Conservation (phyloP, 2,888 invertebrate genomes). For the Empis livida region DNA sequence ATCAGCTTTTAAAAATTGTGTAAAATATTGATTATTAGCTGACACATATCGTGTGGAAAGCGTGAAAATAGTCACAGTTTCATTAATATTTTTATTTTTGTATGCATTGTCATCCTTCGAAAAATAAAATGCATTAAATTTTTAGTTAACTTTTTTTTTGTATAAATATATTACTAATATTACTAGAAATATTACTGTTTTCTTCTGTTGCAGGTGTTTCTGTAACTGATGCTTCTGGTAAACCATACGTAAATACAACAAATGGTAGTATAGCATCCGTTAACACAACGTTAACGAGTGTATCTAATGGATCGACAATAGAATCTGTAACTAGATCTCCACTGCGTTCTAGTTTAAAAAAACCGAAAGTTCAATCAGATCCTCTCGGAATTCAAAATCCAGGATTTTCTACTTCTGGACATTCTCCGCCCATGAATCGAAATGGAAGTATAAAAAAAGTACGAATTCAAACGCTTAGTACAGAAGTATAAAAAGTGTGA, state of each 20-base stretch:
- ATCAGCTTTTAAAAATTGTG: too few species aligned
- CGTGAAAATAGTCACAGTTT: too few species aligned
- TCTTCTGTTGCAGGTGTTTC: conserved; percentile 45
- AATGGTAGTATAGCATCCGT: conserved; percentile 58
- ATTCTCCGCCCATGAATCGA: conserved; percentile 68
- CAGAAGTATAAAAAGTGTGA: conserved; percentile 52
- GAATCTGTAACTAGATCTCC: conserved; percentile 47
- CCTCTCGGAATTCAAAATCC: conserved; percentile 78
- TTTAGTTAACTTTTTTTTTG: too few species aligned
- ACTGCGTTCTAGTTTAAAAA: conserved; percentile 69
- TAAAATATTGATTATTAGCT: too few species aligned
- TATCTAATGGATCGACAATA: conserved; percentile 40
- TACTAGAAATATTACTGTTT: too few species aligned
- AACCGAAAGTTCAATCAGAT: conserved; percentile 47
- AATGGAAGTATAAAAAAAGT: conserved; percentile 86
- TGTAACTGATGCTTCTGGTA: conserved; percentile 78
- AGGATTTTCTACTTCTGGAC: conserved; percentile 53
- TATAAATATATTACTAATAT: too few species aligned
- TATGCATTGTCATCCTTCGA: too few species aligned
- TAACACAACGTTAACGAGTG: conserved; percentile 56
- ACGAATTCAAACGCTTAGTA: conserved; percentile 82
- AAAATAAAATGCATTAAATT: too few species aligned
- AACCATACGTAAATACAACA: conserved; percentile 57
- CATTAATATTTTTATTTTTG: too few species aligned
- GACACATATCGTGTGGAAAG: too few species aligned